Base-by-base conservation (phyloP, 1,140 invertebrate species). In the Drosophila pandora region DNA sequence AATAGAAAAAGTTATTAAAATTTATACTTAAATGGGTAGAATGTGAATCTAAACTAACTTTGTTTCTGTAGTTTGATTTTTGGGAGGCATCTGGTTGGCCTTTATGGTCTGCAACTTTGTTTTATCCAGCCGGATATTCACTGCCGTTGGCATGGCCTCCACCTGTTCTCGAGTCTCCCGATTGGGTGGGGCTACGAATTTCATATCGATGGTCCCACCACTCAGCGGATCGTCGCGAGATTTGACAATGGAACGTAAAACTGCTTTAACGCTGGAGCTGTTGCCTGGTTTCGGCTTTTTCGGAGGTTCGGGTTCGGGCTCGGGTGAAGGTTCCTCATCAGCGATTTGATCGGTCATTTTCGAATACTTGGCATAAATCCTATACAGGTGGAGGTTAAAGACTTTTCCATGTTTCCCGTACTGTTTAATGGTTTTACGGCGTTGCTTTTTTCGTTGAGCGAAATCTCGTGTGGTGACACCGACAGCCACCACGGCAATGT, bases 401-500 rank as follows among this genome's bases (percentile, higher is more conserved):
- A 6, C 4, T 22, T 85, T 85, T 21, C 73, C 77, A 4, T 41
- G 43, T 2, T 70, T 53, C 0, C n/a, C n/a, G 22, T 80, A 84
- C 10, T 58, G 58, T 2, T 59, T 65, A 0, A 70, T 0, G 4
- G 61, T 63, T 43, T 74, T 70, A 0, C 21, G 37, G 7, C 81
- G 73, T 0, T 79, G 39, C 17, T 77, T 57, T 22, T 74, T 6
- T 8, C 75, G 79, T 22, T 49, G 45, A 0, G 21, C 25, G 4
- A 34, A 39, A 2, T 32, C 34, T 3, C 12, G 17, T 4, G 60
- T 48, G 0, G 63, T 78, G 21, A 43, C 57, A 12, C 73, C 79
- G 21, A 83, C 49, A 7, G 79, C 75, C 32, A 83, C 79, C 22
- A 83, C 3, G 2, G 79, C 79, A 22, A 83, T 39, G 45, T 70